These are phyloP conservation scores for Spilarctia lutea DNA, from an alignment of 2,888 invertebrate genomes.

Conservation along the genomic window DNA sequence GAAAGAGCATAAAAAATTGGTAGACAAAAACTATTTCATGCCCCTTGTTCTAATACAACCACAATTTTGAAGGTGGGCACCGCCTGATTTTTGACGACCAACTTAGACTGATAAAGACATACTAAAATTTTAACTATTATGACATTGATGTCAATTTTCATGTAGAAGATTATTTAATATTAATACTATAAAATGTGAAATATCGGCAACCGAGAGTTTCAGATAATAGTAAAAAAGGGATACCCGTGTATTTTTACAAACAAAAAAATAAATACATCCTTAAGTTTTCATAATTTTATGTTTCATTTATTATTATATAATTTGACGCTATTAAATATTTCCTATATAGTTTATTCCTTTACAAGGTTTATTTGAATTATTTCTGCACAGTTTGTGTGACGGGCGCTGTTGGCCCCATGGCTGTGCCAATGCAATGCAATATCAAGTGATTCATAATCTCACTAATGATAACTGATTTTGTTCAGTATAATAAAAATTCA, in stretches of 20 bases:
- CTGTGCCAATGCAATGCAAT: conserved; percentile 33
- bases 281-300: conserved; percentile 35
- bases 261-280: conserved; percentile 35
- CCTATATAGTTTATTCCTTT: conserved; percentile 15
- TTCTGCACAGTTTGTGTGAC: conserved; percentile 16
- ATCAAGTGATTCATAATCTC: conserved; percentile 68
- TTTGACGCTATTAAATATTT: conserved; percentile 33
- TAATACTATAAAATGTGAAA: conserved; percentile 42
- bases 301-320: conserved; percentile 39
- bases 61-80: conserved; percentile 65
- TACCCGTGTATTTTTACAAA: conserved; percentile 45
- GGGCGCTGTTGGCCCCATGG: conserved; percentile 17
- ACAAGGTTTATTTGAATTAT: conserved; percentile 23
- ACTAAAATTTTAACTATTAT: conserved; percentile 55
- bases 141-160: conserved; percentile 67
- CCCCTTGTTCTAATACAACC: conserved; percentile 66
- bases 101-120: conserved; percentile 75
- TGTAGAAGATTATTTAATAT: conserved; percentile 61
- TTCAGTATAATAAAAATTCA: conserved; percentile 51
- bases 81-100: conserved; percentile 74
- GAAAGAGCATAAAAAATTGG: conserved; percentile 59
- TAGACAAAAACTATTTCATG: conserved; percentile 63
- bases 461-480: conserved; percentile 73
- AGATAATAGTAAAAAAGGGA: conserved; percentile 58
- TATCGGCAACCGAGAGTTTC: conserved; percentile 49